These are phyloP conservation scores for Phaethornis superciliosus DNA, from an alignment of 2,113 vertebrate genomes.

Conservation along the genomic window DNA sequence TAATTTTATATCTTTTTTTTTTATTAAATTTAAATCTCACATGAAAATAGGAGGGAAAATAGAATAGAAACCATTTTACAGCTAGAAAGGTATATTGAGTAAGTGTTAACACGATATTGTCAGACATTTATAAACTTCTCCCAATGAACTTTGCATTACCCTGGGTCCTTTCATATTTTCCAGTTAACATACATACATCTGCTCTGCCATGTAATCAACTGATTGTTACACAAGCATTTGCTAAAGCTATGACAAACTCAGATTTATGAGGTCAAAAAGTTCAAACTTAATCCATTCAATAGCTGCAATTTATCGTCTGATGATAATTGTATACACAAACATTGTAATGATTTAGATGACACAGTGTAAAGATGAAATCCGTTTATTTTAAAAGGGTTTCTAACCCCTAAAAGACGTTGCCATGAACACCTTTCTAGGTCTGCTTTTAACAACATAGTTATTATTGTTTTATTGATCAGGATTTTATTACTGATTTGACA, in stretches of 20 bases:
- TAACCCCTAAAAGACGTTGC: conserved; percentile 93
- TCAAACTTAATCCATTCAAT: conserved; percentile 95
- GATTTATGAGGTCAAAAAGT: conserved; percentile 94
- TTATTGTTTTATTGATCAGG: conserved; percentile 99
- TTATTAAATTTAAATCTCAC: not conserved
- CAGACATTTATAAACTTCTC: conserved; percentile 75
- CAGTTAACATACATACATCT: conserved; percentile 82
- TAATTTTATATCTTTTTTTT: not conserved
- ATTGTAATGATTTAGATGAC: conserved; percentile 99
- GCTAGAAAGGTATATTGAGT: not conserved
- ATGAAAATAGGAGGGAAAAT: not conserved
- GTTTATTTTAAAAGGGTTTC: conserved; percentile 99
- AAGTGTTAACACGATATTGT: conserved; percentile 65
- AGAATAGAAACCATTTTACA: not conserved
- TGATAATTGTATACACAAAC: conserved; percentile 99
- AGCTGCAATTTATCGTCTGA: conserved; percentile 98
- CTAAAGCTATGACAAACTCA: conserved; percentile 90
- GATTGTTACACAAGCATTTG: conserved; percentile 99
- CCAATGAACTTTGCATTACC: conserved; percentile 80
- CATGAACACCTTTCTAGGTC: conserved; percentile 89
- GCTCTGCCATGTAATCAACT: conserved; percentile 96
- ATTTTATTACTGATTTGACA: conserved; percentile 98
- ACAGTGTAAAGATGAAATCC: conserved; percentile 99
- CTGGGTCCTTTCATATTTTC: conserved; percentile 79
- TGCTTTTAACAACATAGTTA: conserved; percentile 99